Evolutionary conservation across 2,113 vertebrate species (phyloP), one percentile per base, ranked within the genome.

Genomic region (Ibidorhyncha struthersii): DNA sequence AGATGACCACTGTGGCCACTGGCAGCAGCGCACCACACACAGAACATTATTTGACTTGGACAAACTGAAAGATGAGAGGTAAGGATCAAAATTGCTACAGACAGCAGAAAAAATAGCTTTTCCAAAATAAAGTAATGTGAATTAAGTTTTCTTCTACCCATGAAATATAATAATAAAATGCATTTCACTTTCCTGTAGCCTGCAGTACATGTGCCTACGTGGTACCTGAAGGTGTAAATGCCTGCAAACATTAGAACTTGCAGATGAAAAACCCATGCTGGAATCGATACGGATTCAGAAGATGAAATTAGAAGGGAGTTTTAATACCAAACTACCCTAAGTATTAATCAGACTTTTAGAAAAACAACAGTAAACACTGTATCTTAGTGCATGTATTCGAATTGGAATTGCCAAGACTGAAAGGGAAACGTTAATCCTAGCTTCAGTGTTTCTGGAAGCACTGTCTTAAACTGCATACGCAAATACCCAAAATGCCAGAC

Each of bases 41-140:
- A 32, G 9, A 26, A 30, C 0, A 0, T 26, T n/a, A 14, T 6
- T 47, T 4, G 29, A 29, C n/a, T 61, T 27, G 38, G 58, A 17
- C 41, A 52, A 70, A 29, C 30, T 8, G 20, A 30, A 16, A 47
- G 30, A 52, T 8, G n/a, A 53, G 45, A 29, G 5, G 14, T 9
- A 47, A 78, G n/a, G 53, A 41, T 22, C 63, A 38, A 41, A 81
- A 43, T 3, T 29, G 41, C 22, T 56, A 43, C 41, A 63, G 62
- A 23, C 26, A 41, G 40, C 11, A 82, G 41, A 18, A 76, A 74
- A 69, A 71, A 49, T 5, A 81, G 49, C 32, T 76, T 34, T 76
- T 56, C 47, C 41, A 50, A 50, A 82, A 55, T 14, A 41, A 47
- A 49, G 38, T 13, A n/a, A 70, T 41, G 9, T n/a, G 38, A 62